Evolutionary conservation across 2,113 vertebrate species (phyloP), one percentile per base, ranked within the genome.

Genomic region (Nyctibius bracteatus): DNA sequence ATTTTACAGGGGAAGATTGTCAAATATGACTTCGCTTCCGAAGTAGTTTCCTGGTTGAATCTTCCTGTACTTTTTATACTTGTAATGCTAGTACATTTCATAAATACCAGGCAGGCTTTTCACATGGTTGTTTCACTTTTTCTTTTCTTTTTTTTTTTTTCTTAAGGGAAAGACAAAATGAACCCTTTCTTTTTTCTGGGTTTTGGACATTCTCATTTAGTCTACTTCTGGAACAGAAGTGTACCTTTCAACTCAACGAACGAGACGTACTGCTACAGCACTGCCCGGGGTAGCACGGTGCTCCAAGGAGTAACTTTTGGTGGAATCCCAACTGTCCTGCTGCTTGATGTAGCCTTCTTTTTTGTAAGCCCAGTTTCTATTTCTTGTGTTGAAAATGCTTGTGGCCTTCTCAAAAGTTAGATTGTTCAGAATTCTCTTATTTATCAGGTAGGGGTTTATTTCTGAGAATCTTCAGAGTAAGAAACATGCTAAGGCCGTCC

Each of bases 271-370:
- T 99, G 99, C 97, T 99, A 98, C 96, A 98, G 96, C 95, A 86
- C 98, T 12, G 98, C 97, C 20, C 96, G 24, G 35, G 98, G 98
- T 92, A 99, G 97, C 97, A 99, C 98, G 0, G 98, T 99, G 44
- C 98, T 99, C 37, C 98, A 97, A 33, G 99, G 98, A 10, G 97
- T 98, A n/a, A 75, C 94, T 28, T 99, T 99, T 25, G 99, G 99
- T 44, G 99, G 99, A 37, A 96, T 99, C 63, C 99, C 99, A 14
- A 93, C 97, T 3, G 99, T 99, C 35, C 96, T 99, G 51, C 97
- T 99, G 88, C 97, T 99, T 7, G 98, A 99, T 16, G 99, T 99
- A 74, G 49, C 52, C 68, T 98, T 98, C 94, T 99, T 99, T 85
- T 91, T 99, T 97, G 99, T 99, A 97, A 97, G 98, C 54, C 24